Conservation (phyloP, 2,888 invertebrate genomes). For the Tyria jacobaeae region DNA sequence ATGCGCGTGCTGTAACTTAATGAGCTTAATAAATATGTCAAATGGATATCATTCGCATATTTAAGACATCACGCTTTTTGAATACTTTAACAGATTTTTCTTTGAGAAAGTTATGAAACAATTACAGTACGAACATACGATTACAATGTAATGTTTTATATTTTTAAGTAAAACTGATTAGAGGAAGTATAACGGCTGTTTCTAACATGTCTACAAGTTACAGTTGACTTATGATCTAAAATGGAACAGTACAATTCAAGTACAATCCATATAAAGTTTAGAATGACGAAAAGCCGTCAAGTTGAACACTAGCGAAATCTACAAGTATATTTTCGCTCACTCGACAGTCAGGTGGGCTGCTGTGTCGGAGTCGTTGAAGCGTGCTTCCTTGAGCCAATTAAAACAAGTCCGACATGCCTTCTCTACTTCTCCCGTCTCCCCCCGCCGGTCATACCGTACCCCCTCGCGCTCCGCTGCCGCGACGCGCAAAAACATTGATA, state of each 20-base stretch:
- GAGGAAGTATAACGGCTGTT: not conserved
- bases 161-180: not conserved
- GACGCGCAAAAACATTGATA: conserved; percentile 62
- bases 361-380: conserved; percentile 70
- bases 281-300: not conserved
- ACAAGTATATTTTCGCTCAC: conserved; percentile 51
- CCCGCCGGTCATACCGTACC: conserved; percentile 19
- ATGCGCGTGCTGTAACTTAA: conserved; percentile 27
- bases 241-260: not conserved
- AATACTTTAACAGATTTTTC: not conserved
- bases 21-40: conserved; percentile 55
- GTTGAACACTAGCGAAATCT: conserved; percentile 28
- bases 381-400: conserved; percentile 79
- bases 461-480: conserved; percentile 31
- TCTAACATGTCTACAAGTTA: not conserved
- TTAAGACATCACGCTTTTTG: conserved; percentile 27
- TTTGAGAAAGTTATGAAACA: not conserved
- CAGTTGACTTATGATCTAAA: not conserved
- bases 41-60: conserved; percentile 47
- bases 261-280: too few relatives aligned
- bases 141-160: not conserved
- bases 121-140: not conserved
- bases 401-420: conserved; percentile 60
- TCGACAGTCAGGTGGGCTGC: conserved; percentile 46
- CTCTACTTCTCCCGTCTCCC: conserved; percentile 28